phyloP scores from a whole-genome alignment of 2,888 invertebrate genomes.

The Rhogogaster chlorosoma region DNA sequence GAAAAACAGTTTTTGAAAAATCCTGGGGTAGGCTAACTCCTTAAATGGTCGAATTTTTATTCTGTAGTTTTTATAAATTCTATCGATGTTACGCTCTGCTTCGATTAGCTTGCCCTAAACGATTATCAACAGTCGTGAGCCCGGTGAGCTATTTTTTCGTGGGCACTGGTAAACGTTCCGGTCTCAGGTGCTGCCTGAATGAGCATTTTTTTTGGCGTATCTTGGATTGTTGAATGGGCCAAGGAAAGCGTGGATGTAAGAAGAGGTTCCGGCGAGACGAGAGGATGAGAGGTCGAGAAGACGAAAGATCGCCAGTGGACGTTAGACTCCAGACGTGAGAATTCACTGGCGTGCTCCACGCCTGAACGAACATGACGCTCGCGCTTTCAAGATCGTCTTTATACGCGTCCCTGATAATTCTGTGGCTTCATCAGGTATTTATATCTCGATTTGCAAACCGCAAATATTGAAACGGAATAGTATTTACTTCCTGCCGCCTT shows the following conservation, averaged over 20 bases:
- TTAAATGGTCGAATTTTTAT: constrained; percentile 57
- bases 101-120: constrained; percentile 55
- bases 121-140: constrained; percentile 54
- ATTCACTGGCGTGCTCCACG: constrained; percentile 48
- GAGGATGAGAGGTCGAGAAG: constrained; percentile 31
- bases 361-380: constrained; percentile 51
- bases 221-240: constrained; percentile 53
- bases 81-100: constrained; percentile 54
- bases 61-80: constrained; percentile 56
- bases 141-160: constrained; percentile 40
- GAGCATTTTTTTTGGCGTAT: constrained; percentile 51
- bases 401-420: background rate
- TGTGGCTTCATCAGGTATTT: constrained; percentile 21
- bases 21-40: constrained; percentile 49
- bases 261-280: constrained; percentile 40
- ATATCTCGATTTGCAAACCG: constrained; percentile 27
- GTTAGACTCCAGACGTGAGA: constrained; percentile 48
- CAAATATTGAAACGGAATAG: constrained; percentile 16
- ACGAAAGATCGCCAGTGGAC: constrained; percentile 26
- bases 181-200: constrained; percentile 52
- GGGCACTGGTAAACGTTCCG: constrained; percentile 42
- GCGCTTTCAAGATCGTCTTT: constrained; percentile 47
- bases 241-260: constrained; percentile 20
- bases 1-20: background rate
- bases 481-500: constrained; percentile 15